Base-by-base conservation (phyloP, 1,140 invertebrate species). In the Helicoverpa armigera region DNA sequence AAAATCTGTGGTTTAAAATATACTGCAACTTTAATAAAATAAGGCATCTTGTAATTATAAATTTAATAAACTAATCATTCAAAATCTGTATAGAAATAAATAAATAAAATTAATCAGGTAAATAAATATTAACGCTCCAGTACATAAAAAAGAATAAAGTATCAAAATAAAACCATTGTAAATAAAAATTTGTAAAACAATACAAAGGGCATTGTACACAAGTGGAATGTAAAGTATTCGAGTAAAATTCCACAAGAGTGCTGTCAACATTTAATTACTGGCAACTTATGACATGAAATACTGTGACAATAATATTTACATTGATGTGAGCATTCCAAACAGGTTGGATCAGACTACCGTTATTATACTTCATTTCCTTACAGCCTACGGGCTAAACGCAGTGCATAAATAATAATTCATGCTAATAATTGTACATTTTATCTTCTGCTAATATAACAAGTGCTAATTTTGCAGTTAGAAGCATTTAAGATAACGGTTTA, bases 141-240 rank as follows among this genome's bases (percentile, higher is more conserved):
- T 31, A 54, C 54, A 51, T n/a, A 51, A 63, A 75, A 75, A 75
- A 54, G 65, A 77, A 11, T 35, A 50, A 54, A 65, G 51, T 67
- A 77, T 77, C 61, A 77, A 77, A 77, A 67, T 18, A 67, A 50
- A 50, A 51, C 13, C 13, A 67, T 50, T n/a, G 14, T 67, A 67
- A 65, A 67, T 65, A 67, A 77, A 65, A 56, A 77, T 73, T 54
- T 54, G 53, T 54, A 69, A 18, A 13, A 16, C 16, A 1, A 53
- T 70, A 16, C 51, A 72, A 72, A 72, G 50, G 50, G 48, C 29
- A 43, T 35, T 56, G 50, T 65, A 35, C 51, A 67, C 50, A n/a
- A 67, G 75, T 77, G 75, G 75, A 77, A 77, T 77, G 75, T 75
- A 50, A 31, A 73, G 53, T 61, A 14, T 54, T 51, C 67, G 61